Evolutionary conservation across 1,140 invertebrate genomes (phyloP), one percentile per base, ranked within the genome.

Genomic region (Gonatopus flavifemur): DNA sequence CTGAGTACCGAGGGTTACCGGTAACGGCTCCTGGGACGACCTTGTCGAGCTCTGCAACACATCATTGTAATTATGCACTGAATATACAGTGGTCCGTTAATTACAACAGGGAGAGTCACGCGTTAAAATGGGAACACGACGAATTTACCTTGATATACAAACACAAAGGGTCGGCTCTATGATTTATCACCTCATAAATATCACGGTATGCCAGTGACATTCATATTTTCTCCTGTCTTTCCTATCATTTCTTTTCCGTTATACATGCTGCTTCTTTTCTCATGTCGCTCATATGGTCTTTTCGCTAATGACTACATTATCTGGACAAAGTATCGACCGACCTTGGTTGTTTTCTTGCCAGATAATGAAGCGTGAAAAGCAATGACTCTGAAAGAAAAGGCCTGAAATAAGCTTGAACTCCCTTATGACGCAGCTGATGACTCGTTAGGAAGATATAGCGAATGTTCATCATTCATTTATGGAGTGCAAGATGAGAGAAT

Each of bases 91-190:
- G 59, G n/a, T n/a, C 64, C 66, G 71, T 74, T 76, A 77, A 77
- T 76, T 78, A 75, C 70, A 53, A 53, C 43, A 56, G 64, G 66
- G 69, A 62, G 58, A 70, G 62, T 69, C 61, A 55, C 59, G 52
- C 52, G 58, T 63, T n/a, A 57, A 65, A 62, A 65, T 55, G 46
- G 13, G 50, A 65, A 65, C 65, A 66, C 39, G 52, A 49, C 74
- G 79, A 82, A 79, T 82, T 78, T 82, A 68, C 63, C 69, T 64
- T 70, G 64, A 64, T 66, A n/a, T n/a, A n/a, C n/a, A n/a, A 47
- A 44, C 12, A 62, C 67, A 66, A 72, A 73, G 61, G 66, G 54
- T 64, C 55, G 31, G 52, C 28, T 50, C 54, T 53, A 72, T 74
- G 72, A 76, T 76, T 74, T 67, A 77, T 76, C 55, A 50, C 60